Evolutionary conservation across 2,113 vertebrate genomes (phyloP).

Genomic region (Polyodon spathula): DNA sequence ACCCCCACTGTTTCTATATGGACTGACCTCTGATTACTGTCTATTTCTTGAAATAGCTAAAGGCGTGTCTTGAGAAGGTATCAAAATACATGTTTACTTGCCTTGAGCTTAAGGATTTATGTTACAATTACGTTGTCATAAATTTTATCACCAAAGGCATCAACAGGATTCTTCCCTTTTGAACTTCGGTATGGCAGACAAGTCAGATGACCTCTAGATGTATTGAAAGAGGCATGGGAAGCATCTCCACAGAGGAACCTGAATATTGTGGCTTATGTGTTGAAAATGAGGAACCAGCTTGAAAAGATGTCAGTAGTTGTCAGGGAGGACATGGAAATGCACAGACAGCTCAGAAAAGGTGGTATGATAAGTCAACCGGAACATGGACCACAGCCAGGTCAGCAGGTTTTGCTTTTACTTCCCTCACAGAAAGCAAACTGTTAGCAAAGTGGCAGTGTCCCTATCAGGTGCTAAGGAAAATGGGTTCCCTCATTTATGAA

Average conservation of each 20-base stretch:
- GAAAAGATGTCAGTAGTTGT: constrained; percentile 13
- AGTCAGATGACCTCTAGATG: neutral
- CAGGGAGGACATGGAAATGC: neutral
- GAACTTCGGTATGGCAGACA: constrained; percentile 7
- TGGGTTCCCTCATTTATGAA: constrained; percentile 9
- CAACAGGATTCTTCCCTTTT: constrained; percentile 19
- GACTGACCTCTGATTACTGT: no score
- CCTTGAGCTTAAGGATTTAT: no score
- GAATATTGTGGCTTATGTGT: neutral
- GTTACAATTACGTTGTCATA: no score
- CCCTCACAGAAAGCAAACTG: neutral
- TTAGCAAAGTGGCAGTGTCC: constrained; percentile 9
- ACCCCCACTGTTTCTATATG: no score
- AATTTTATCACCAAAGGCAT: constrained; percentile 5
- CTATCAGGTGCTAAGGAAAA: neutral
- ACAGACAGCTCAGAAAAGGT: constrained; percentile 7
- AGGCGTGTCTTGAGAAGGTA: no score
- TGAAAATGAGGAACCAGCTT: constrained; percentile 4
- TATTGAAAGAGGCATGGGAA: constrained; percentile 5
- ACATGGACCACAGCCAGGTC: neutral
- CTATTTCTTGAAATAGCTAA: no score
- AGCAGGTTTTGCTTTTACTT: constrained; percentile 10
- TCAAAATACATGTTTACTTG: no score
- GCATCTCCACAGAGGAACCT: neutral
- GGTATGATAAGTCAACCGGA: constrained; percentile 12